phyloP scores from a whole-genome alignment of 2,113 vertebrate genomes.

The Ivindomyrus marchei region DNA sequence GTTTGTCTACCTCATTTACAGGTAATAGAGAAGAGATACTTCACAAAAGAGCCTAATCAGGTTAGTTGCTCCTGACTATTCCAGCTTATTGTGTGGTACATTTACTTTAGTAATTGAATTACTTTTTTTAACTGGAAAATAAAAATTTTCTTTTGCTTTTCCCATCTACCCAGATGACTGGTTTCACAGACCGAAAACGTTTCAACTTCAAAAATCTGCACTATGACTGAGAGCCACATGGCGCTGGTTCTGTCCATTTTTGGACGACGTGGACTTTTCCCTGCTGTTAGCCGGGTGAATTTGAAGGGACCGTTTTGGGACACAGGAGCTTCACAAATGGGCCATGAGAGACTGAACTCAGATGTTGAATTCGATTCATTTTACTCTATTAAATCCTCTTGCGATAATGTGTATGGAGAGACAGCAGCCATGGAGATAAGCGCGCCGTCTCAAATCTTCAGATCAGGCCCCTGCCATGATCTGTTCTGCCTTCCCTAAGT shows the following conservation, averaged over 20 bases:
- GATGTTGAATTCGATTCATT: not conserved
- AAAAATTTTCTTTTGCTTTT: slow-evolving; percentile 15
- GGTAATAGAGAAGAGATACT: slow-evolving; percentile 97
- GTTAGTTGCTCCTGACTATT: slow-evolving; percentile 51
- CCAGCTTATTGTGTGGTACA: not conserved
- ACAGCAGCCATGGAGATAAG: not conserved
- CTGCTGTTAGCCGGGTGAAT: not conserved
- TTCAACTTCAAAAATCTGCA: slow-evolving; percentile 84
- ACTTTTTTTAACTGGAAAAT: not conserved
- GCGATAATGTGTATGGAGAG: not conserved
- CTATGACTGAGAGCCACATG: slow-evolving; percentile 65
- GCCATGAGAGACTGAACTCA: not conserved
- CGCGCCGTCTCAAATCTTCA: not conserved
- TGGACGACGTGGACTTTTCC: slow-evolving; percentile 24
- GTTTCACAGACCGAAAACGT: slow-evolving; percentile 85
- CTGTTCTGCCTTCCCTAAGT: not conserved
- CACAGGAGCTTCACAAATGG: not conserved
- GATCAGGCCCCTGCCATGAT: not conserved
- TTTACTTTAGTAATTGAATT: not conserved
- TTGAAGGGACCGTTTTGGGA: not conserved
- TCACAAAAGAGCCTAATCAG: slow-evolving; percentile 80
- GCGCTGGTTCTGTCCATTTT: not conserved
- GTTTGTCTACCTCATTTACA: slow-evolving; percentile 36
- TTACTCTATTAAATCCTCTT: not conserved
- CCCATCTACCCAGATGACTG: slow-evolving; percentile 67